These are phyloP conservation scores for Cephus rjabovi DNA, from an alignment of 2,888 invertebrate genomes.

Conservation along the genomic window DNA sequence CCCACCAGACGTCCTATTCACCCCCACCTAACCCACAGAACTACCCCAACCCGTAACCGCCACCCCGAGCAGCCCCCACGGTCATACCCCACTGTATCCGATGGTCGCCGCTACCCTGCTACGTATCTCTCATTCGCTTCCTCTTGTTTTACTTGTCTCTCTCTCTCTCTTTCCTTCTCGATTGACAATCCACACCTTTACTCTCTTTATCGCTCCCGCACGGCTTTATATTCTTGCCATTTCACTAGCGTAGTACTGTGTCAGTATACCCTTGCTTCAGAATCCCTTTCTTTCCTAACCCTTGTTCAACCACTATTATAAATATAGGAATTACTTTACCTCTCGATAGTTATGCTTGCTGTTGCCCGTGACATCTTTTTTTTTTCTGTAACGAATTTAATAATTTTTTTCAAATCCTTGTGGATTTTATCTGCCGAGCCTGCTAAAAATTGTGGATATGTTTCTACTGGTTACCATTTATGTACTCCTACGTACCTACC, in stretches of 20 bases:
- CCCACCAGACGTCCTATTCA: constrained; percentile 1
- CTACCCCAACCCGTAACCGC: not conserved
- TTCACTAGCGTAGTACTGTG: not conserved
- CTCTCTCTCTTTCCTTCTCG: not conserved
- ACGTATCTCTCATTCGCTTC: not conserved
- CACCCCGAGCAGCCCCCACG: not conserved
- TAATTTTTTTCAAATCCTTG: not conserved
- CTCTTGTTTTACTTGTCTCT: not conserved
- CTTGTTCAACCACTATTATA: not conserved
- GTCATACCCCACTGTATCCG: not conserved
- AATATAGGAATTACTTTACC: not conserved
- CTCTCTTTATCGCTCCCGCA: too few species aligned
- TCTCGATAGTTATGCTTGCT: not conserved
- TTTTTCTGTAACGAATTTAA: too few species aligned
- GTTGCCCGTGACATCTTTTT: not conserved
- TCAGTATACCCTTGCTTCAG: not conserved
- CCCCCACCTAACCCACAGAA: not conserved
- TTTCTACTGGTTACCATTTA: not conserved
- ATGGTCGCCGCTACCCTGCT: not conserved
- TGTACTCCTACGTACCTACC: not conserved
- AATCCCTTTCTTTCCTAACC: not conserved
- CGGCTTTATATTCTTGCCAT: not conserved
- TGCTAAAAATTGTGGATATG: not conserved
- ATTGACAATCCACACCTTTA: too few species aligned
- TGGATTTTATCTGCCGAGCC: not conserved